Conservation (phyloP, 2,888 invertebrate species). For the Tinea trinotella region DNA sequence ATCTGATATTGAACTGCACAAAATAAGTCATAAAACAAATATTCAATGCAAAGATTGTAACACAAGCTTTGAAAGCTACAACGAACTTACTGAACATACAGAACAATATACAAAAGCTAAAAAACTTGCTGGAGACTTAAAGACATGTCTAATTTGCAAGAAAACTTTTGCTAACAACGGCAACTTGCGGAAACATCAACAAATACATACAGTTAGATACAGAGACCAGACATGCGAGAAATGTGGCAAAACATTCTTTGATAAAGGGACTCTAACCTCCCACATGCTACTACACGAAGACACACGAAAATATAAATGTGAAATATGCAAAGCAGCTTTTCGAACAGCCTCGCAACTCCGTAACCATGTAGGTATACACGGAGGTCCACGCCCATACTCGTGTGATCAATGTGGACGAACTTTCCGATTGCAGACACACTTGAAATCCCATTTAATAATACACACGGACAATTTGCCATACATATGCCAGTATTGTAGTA, state of each 20-base stretch:
- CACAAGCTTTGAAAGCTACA: constrained; percentile 30
- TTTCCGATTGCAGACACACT: constrained; percentile 37
- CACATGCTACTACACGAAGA: constrained; percentile 45
- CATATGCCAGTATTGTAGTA: constrained; percentile 78
- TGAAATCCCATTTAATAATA: constrained; percentile 77
- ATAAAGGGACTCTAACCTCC: constrained; percentile 33
- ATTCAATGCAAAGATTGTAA: constrained; percentile 43
- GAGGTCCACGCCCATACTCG: constrained; percentile 35
- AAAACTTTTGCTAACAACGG: constrained; percentile 40
- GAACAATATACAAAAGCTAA: constrained; percentile 29
- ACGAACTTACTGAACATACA: constrained; percentile 36
- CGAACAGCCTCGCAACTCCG: constrained; percentile 34
- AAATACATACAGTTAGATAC: constrained; percentile 64
- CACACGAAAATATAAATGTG: constrained; percentile 41
- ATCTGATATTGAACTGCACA: constrained; percentile 30
- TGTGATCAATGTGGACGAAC: constrained; percentile 42
- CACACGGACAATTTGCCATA: constrained; percentile 82
- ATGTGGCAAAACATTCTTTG: constrained; percentile 45
- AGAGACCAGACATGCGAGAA: constrained; percentile 46
- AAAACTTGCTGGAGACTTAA: constrained; percentile 24
- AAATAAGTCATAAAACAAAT: constrained; percentile 28
- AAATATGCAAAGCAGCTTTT: constrained; percentile 46
- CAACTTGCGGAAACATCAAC: constrained; percentile 61
- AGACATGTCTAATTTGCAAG: constrained; percentile 42
- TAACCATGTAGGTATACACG: constrained; percentile 38